These are phyloP conservation scores for Chaetoderma sp. DNA, from an alignment of 2,888 invertebrate genomes.

Conservation along the genomic window DNA sequence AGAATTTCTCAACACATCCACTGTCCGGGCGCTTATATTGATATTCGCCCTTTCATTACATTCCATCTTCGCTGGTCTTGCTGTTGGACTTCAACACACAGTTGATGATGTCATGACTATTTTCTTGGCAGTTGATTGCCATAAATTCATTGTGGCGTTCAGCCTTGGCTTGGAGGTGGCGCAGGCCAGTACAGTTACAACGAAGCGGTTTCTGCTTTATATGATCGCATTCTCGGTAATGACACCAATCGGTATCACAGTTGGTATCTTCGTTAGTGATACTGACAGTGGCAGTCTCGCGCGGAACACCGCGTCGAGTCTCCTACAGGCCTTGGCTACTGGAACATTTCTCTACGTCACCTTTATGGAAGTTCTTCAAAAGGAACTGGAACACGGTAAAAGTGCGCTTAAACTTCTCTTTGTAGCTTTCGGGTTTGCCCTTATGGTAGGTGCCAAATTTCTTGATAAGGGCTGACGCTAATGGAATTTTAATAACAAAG, in stretches of 20 bases:
- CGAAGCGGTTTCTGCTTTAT: conserved; percentile 25
- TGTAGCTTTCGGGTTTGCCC: conserved; percentile 47
- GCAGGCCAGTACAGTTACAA: conserved; percentile 57
- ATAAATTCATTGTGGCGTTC: conserved; percentile 73
- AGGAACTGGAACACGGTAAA: conserved; percentile 71
- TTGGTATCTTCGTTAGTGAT: conserved; percentile 38
- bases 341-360: conserved; percentile 94
- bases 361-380: conserved; percentile 89
- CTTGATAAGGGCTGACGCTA: conserved; percentile 21
- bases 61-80: conserved; percentile 74
- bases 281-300: conserved; percentile 19
- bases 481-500: no score
- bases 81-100: conserved; percentile 71
- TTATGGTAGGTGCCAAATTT: conserved; percentile 43
- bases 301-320: conserved; percentile 51
- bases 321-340: conserved; percentile 84
- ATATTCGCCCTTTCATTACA: conserved; percentile 73
- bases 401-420: conserved; percentile 57
- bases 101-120: conserved; percentile 56
- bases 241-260: conserved; percentile 39
- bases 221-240: conserved; percentile 34
- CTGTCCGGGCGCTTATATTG: conserved; percentile 69
- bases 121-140: conserved; percentile 71
- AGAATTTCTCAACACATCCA: background rate
- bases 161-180: conserved; percentile 72